phyloP scores from a whole-genome alignment of 2,113 vertebrate species.

The Coreoperca whiteheadi region DNA sequence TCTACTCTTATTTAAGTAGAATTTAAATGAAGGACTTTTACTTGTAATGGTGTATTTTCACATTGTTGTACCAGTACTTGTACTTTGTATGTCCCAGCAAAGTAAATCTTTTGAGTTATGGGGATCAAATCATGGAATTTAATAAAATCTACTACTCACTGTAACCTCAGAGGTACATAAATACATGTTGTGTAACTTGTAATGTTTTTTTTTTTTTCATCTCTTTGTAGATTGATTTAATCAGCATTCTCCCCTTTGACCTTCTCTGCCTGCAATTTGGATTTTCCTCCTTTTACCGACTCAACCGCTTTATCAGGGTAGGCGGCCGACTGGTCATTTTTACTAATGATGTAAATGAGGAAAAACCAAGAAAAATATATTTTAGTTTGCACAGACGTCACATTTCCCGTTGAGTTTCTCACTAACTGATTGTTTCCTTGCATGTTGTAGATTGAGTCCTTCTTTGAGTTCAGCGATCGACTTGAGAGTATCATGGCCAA shows the following conservation, averaged over 20 bases:
- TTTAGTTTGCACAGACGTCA: neutral
- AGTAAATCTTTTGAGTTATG: neutral
- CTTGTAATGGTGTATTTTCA: neutral
- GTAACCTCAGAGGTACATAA: neutral
- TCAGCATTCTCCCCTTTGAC: constrained; percentile 90
- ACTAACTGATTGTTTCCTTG: neutral
- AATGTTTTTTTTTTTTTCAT: neutral
- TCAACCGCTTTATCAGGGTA: constrained; percentile 90
- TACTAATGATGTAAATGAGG: neutral
- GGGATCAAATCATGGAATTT: neutral
- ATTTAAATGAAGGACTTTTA: neutral
- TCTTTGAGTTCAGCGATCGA: constrained; percentile 94
- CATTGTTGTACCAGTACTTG: neutral
- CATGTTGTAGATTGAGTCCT: constrained; percentile 79
- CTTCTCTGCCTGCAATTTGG: constrained; percentile 87
- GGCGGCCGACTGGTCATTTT: neutral
- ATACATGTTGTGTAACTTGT: neutral
- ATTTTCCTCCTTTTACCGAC: constrained; percentile 87
- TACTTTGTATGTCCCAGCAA: neutral
- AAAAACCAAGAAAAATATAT: no score
- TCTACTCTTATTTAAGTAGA: neutral
- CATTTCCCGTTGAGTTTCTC: neutral
- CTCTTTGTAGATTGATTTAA: constrained; percentile 84
- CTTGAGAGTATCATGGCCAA: constrained; percentile 91
- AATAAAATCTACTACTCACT: neutral